Evolutionary conservation across 2,888 invertebrate genomes (phyloP).

Genomic region (Conomelus anceps): DNA sequence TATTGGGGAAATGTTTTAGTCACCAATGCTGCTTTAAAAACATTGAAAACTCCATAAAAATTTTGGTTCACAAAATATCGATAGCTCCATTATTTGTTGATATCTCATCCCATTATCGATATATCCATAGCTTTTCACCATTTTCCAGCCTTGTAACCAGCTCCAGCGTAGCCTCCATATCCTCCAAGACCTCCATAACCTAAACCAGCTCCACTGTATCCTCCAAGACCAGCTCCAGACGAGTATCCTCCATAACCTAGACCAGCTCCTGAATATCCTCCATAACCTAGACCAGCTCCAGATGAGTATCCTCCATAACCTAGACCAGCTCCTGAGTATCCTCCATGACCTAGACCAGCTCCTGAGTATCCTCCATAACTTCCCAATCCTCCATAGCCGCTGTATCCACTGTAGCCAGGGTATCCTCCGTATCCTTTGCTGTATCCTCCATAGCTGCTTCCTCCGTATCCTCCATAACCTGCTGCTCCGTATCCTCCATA

Average conservation of each 20-base stretch:
- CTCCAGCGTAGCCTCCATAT: background rate
- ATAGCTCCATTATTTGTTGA: background rate
- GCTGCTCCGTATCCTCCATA: background rate
- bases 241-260: background rate
- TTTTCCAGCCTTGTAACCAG: background rate
- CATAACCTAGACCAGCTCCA: background rate
- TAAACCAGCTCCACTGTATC: background rate
- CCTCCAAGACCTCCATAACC: background rate
- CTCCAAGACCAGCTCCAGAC: background rate
- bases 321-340: background rate
- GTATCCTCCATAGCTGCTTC: background rate
- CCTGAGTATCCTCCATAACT: background rate
- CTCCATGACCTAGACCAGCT: background rate
- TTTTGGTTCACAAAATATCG: too few species aligned
- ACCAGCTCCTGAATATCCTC: background rate
- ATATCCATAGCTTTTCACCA: too few species aligned
- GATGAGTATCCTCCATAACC: background rate
- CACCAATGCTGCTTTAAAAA: too few species aligned
- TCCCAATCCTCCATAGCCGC: background rate
- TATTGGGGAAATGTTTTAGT: too few species aligned
- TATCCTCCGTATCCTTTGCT: background rate
- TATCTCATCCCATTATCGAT: background rate
- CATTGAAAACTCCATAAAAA: too few species aligned
- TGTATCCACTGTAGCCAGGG: background rate
- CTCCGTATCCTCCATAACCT: background rate